phyloP scores from a whole-genome alignment of 2,113 vertebrate species.

The Alethe castanea region DNA sequence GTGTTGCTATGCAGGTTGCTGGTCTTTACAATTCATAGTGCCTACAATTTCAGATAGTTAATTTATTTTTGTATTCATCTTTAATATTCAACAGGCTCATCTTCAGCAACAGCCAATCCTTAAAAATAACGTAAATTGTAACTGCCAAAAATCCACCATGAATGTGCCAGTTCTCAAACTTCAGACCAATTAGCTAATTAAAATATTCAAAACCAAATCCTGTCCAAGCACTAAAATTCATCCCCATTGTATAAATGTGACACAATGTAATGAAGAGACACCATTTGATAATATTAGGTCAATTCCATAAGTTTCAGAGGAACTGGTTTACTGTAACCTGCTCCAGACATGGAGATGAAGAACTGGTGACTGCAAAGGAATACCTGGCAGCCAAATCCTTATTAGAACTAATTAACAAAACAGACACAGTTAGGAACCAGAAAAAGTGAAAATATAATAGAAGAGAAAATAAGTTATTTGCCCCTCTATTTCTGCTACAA shows the following conservation, averaged over 20 bases:
- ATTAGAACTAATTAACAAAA: not conserved
- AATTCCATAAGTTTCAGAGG: not conserved
- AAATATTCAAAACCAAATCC: conserved; percentile 1
- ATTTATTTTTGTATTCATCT: not conserved
- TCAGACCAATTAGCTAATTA: conserved; percentile 8
- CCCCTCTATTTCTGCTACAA: not conserved
- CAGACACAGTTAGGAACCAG: not conserved
- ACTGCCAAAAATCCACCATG: not conserved
- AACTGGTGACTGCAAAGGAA: not conserved
- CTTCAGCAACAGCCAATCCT: not conserved
- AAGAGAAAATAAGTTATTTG: not conserved
- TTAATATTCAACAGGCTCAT: not conserved
- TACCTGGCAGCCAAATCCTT: not conserved
- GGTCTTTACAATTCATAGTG: not conserved
- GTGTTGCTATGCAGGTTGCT: not conserved
- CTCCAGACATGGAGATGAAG: not conserved
- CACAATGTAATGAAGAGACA: not conserved
- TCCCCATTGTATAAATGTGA: not conserved
- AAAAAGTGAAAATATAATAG: not conserved
- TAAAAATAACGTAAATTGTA: not conserved
- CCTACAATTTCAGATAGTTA: not conserved
- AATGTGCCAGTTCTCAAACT: not conserved
- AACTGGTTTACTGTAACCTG: not conserved
- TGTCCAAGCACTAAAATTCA: not conserved
- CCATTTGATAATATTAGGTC: not conserved